Evolutionary conservation across 2,888 invertebrate genomes (phyloP).

Genomic region (Geophilus truncorum): DNA sequence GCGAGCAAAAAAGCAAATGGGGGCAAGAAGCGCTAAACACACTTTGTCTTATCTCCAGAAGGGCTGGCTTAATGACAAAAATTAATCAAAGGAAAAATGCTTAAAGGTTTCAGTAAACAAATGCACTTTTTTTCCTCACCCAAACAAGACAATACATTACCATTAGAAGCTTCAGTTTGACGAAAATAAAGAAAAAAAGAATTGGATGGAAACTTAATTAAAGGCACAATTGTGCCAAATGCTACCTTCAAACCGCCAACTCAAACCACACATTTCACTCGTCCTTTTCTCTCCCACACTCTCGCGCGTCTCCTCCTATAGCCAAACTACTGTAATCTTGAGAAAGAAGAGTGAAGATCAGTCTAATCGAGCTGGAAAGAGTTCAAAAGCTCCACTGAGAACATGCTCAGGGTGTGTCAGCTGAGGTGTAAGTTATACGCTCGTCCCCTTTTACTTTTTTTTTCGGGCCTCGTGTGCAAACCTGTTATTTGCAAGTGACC

Average conservation of each 20-base stretch:
- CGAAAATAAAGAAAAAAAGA: background rate
- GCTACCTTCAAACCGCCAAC: background rate
- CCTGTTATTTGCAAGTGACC: background rate
- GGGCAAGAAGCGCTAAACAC: background rate
- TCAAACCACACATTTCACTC: background rate
- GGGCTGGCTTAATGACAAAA: background rate
- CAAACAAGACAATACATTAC: background rate
- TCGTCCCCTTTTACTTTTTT: background rate
- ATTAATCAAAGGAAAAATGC: background rate
- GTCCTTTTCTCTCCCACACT: background rate
- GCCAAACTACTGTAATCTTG: background rate
- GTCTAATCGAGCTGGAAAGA: background rate
- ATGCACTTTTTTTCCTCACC: background rate
- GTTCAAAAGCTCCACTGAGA: background rate
- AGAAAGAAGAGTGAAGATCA: background rate
- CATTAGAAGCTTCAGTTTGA: background rate
- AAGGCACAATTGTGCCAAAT: background rate
- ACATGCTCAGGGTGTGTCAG: background rate
- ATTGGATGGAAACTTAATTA: background rate
- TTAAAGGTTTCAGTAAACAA: background rate
- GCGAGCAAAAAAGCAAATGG: background rate
- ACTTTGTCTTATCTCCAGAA: background rate
- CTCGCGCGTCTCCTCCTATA: background rate
- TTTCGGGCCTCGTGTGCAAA: background rate
- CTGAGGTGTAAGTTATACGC: background rate